phyloP scores from a whole-genome alignment of 2,113 vertebrate species.

The Typhlomys cinereus region DNA sequence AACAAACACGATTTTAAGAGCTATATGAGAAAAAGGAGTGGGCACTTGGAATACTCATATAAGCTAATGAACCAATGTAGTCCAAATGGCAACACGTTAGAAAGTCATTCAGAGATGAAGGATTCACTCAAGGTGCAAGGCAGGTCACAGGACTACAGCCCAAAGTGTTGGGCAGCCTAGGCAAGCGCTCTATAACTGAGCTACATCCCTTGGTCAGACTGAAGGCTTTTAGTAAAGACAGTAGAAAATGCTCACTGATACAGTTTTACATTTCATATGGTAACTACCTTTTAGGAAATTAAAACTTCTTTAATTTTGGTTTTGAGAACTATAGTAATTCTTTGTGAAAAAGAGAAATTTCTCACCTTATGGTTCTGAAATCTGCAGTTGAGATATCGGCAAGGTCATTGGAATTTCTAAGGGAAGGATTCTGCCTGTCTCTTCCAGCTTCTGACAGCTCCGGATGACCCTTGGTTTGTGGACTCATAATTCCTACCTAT shows the following conservation, averaged over 20 bases:
- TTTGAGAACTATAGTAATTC: background rate
- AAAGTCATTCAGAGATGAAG: background rate
- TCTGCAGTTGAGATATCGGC: too few relatives aligned
- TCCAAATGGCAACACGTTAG: background rate
- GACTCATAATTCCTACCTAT: background rate
- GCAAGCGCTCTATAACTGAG: too few relatives aligned
- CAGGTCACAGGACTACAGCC: too few relatives aligned
- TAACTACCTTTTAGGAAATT: background rate
- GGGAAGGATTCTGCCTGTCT: background rate
- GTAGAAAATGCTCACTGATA: background rate
- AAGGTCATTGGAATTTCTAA: background rate
- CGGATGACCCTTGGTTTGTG: background rate
- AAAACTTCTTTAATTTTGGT: background rate
- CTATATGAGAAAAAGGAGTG: background rate
- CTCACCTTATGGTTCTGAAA: background rate
- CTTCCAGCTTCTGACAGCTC: background rate
- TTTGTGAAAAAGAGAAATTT: background rate
- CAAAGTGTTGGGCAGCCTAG: too few relatives aligned
- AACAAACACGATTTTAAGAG: background rate
- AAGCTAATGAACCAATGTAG: background rate
- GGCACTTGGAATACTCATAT: background rate
- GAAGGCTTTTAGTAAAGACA: background rate
- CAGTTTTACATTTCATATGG: background rate
- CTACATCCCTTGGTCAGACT: too few relatives aligned
- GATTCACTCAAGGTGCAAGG: background rate